A percentile compares a stretch with the other conserved stretches of the same genome.
phyloP scores from a whole-genome alignment of 2,113 vertebrate species.

The Seriola dumerili region DNA sequence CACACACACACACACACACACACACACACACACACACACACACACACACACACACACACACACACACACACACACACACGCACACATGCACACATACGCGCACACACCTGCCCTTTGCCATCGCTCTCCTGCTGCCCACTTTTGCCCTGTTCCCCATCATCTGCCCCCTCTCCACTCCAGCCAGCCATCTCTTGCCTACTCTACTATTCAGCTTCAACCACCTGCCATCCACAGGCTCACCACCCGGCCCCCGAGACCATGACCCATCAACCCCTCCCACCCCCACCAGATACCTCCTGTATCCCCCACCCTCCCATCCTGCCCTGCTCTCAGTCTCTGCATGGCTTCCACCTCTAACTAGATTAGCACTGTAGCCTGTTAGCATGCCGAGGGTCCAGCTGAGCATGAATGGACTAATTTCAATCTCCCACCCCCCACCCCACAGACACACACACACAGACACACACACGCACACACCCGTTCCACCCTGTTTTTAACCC shows the following conservation, averaged over 20 bases:
- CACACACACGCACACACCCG: background rate
- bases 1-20: background rate
- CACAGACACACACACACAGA: too few species aligned
- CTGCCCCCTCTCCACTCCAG: constrained; percentile 35
- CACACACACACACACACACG: too few species aligned
- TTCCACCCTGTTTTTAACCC: constrained; percentile 43
- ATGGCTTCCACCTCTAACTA: constrained; percentile 69
- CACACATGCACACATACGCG: background rate
- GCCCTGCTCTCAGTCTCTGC: constrained; percentile 20
- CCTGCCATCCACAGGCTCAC: constrained; percentile 61
- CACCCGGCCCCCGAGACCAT: constrained; percentile 32
- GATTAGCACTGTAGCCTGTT: constrained; percentile 76
- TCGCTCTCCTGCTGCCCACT: constrained; percentile 29
- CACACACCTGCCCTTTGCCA: constrained; percentile 53
- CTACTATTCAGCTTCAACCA: constrained; percentile 72
- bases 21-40: too few species aligned
- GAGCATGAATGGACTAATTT: constrained; percentile 69
- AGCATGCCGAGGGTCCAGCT: constrained; percentile 62
- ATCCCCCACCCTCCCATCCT: constrained; percentile 6
- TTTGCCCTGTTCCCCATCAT: constrained; percentile 36
- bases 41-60: background rate
- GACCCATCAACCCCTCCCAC: constrained; percentile 38
- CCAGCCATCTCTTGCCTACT: constrained; percentile 31
- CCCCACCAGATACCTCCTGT: constrained; percentile 7
- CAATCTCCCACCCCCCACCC: background rate